Conservation (phyloP, 2,888 invertebrate genomes). For the Andrena fulva region DNA sequence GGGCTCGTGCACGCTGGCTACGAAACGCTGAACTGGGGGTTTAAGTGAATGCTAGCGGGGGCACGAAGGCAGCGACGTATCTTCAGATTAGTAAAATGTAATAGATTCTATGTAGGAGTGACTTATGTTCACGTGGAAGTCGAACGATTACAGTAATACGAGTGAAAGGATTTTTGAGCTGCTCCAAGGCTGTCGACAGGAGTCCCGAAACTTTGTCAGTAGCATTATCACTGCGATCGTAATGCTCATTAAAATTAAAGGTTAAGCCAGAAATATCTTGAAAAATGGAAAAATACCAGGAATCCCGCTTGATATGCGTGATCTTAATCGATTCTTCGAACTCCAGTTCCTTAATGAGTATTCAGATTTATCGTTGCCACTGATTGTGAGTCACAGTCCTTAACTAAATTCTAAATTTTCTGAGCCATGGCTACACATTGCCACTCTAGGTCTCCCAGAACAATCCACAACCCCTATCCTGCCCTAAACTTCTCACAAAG, state of each 20-base stretch:
- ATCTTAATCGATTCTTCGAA: not conserved
- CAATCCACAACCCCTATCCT: too few species aligned
- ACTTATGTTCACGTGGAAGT: not conserved
- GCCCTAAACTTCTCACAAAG: too few species aligned
- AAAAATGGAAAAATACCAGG: not conserved
- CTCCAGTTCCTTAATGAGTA: not conserved
- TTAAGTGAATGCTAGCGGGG: too few species aligned
- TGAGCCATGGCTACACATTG: too few species aligned
- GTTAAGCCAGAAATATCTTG: not conserved
- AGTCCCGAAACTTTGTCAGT: constrained; percentile 22
- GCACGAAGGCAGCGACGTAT: too few species aligned
- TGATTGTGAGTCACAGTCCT: too few species aligned
- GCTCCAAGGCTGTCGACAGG: constrained; percentile 17
- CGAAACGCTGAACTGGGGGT: too few species aligned
- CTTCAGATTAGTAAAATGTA: not conserved
- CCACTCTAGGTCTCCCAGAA: too few species aligned
- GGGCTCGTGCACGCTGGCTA: too few species aligned
- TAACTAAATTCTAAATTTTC: too few species aligned
- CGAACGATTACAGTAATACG: not conserved
- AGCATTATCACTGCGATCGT: constrained; percentile 18
- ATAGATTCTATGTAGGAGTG: not conserved
- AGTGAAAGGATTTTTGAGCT: constrained; percentile 24
- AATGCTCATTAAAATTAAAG: constrained; percentile 34
- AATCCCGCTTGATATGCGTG: not conserved
- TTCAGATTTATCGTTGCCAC: too few species aligned